Evolutionary conservation across 2,797 vertebrate species (phyloP).

Genomic region (Acanthurus leucopareius): DNA sequence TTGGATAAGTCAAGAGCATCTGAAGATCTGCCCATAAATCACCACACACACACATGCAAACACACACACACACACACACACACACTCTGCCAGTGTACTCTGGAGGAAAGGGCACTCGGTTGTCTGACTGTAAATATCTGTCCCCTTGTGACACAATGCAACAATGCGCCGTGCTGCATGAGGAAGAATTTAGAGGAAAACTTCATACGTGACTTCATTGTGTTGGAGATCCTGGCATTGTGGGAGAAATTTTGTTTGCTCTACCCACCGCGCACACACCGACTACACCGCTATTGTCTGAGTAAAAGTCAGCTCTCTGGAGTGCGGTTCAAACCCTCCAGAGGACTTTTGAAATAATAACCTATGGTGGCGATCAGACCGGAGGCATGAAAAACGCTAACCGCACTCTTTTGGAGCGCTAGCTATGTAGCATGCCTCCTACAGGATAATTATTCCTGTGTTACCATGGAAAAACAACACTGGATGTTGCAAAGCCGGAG

Average conservation of each 20-base stretch:
- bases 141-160: conserved; percentile 70
- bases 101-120: conserved; percentile 68
- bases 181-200: conserved; percentile 80
- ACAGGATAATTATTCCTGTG: conserved; percentile 51
- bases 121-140: conserved; percentile 70
- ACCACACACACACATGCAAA: neutral
- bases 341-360: conserved; percentile 68
- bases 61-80: no score
- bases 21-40: conserved; percentile 16
- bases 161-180: conserved; percentile 71
- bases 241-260: conserved; percentile 74
- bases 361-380: conserved; percentile 51
- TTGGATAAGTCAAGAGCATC: conserved; percentile 6
- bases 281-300: conserved; percentile 69
- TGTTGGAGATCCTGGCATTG: conserved; percentile 84
- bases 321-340: conserved; percentile 51
- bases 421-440: conserved; percentile 36
- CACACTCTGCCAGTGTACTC: conserved; percentile 44
- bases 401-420: conserved; percentile 33
- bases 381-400: conserved; percentile 54
- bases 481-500: conserved; percentile 44
- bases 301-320: conserved; percentile 58
- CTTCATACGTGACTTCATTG: conserved; percentile 79
- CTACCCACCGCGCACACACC: conserved; percentile 66
- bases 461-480: conserved; percentile 54